Evolutionary conservation across 2,113 vertebrate species (phyloP).

Genomic region (Lucifuga dentata): DNA sequence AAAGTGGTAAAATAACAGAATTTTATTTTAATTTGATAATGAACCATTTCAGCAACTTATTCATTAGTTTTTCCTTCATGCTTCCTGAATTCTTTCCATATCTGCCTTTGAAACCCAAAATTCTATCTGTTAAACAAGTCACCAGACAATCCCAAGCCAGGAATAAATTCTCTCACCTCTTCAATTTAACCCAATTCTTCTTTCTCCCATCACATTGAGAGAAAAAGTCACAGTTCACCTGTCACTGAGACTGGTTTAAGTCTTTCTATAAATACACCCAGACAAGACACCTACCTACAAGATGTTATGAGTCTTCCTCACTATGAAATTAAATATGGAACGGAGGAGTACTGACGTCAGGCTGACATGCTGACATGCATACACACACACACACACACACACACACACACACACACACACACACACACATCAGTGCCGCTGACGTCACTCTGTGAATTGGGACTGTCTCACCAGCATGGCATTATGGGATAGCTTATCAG

Average conservation of each 20-base stretch:
- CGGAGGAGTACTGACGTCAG: slow-evolving; percentile 76
- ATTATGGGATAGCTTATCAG: slow-evolving; percentile 65
- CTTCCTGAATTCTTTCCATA: neutral
- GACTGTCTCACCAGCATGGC: slow-evolving; percentile 52
- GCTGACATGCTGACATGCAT: slow-evolving; percentile 36
- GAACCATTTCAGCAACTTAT: slow-evolving; percentile 10
- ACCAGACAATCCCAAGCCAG: neutral
- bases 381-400: slow-evolving; percentile 6
- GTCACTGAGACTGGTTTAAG: slow-evolving; percentile 47
- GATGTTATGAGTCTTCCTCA: slow-evolving; percentile 54
- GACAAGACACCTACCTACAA: slow-evolving; percentile 72
- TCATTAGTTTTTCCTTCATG: slow-evolving; percentile 30
- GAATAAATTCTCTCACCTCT: slow-evolving; percentile 25
- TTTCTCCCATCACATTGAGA: neutral
- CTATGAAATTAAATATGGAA: slow-evolving; percentile 69
- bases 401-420: neutral
- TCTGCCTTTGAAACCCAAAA: slow-evolving; percentile 2
- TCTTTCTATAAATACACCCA: slow-evolving; percentile 58
- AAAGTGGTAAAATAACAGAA: neutral
- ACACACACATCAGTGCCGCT: slow-evolving; percentile 28
- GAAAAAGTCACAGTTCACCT: slow-evolving; percentile 49
- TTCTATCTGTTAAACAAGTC: neutral
- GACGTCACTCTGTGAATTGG: slow-evolving; percentile 76
- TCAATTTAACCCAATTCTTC: neutral
- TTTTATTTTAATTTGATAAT: slow-evolving; percentile 8